Evolutionary conservation across 2,888 invertebrate species (phyloP).

Genomic region (Melitaea athalia): DNA sequence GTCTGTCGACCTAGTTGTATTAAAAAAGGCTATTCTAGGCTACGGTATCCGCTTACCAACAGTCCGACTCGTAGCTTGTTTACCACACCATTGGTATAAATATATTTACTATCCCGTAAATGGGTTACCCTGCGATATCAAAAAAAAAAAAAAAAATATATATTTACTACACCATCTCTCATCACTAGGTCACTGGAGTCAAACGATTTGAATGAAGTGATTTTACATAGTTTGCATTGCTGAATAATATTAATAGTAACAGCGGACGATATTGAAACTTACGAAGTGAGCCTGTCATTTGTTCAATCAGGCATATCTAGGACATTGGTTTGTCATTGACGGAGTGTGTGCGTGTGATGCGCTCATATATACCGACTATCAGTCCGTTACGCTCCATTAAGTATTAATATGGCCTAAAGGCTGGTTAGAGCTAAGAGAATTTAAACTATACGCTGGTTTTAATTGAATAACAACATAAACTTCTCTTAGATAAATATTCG

Average conservation of each 20-base stretch:
- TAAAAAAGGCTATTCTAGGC: too few relatives aligned
- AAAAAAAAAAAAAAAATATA: too few relatives aligned
- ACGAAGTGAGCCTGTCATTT: conserved; percentile 26
- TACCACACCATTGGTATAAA: too few relatives aligned
- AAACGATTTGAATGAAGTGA: not conserved
- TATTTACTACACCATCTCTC: too few relatives aligned
- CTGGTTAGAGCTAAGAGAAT: conserved; percentile 2
- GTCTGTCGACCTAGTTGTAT: too few relatives aligned
- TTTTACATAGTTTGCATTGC: not conserved
- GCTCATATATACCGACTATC: conserved; percentile 33
- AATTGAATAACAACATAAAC: not conserved
- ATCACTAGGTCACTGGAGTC: too few relatives aligned
- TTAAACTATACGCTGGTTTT: not conserved
- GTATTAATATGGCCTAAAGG: conserved; percentile 12
- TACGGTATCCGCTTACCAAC: too few relatives aligned
- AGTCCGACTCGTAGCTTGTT: too few relatives aligned
- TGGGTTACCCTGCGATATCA: too few relatives aligned
- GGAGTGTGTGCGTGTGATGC: conserved; percentile 34
- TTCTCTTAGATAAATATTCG: not conserved
- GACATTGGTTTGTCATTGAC: conserved; percentile 40
- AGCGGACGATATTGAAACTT: conserved; percentile 7
- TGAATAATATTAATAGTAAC: conserved; percentile 4
- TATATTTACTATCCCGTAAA: too few relatives aligned
- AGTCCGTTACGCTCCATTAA: conserved; percentile 37
- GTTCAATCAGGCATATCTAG: conserved; percentile 30